These are phyloP conservation scores for Ibycter americanus DNA, from an alignment of 2,797 vertebrate genomes.

Conservation along the genomic window DNA sequence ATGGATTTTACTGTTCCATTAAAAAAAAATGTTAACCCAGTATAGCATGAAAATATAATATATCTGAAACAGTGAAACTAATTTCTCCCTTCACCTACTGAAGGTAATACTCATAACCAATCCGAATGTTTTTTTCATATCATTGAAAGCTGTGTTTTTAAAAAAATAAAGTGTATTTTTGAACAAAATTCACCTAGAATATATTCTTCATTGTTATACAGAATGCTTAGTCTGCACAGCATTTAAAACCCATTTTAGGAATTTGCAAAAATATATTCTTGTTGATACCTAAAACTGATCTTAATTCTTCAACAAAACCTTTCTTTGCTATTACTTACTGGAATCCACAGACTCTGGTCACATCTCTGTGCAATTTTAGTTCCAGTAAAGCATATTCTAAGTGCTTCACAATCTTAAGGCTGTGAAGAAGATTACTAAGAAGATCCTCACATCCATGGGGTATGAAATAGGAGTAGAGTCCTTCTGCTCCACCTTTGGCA, in stretches of 20 bases:
- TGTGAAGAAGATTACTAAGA: neutral
- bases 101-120: neutral
- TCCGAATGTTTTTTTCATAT: neutral
- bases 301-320: neutral
- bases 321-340: neutral
- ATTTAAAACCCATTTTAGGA: neutral
- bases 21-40: neutral
- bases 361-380: neutral
- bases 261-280: neutral
- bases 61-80: neutral
- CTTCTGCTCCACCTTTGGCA: neutral
- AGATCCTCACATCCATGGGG: neutral
- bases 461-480: neutral
- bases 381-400: neutral
- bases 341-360: neutral
- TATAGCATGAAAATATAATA: neutral
- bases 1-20: neutral
- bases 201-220: neutral
- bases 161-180: neutral
- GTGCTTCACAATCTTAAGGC: neutral
- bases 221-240: neutral
- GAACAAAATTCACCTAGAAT: neutral
- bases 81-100: neutral
- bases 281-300: neutral
- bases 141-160: neutral